Evolutionary conservation across 2,888 invertebrate genomes (phyloP).

Genomic region (Drosophila bunnanda): DNA sequence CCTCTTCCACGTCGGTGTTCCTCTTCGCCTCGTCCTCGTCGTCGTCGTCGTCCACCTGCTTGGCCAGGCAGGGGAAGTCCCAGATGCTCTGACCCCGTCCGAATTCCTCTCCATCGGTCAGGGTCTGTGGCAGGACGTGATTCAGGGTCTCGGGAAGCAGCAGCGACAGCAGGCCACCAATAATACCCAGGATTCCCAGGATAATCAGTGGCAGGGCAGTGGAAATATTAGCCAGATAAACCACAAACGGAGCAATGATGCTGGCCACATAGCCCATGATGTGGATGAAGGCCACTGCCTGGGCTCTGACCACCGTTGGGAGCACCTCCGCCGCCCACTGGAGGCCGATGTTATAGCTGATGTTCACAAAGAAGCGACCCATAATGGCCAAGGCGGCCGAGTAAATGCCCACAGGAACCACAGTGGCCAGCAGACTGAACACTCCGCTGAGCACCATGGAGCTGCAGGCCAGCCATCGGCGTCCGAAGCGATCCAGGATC

Average conservation of each 20-base stretch:
- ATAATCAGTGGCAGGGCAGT: conserved; percentile 91
- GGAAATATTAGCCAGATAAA: conserved; percentile 89
- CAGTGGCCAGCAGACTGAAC: conserved; percentile 91
- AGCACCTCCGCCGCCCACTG: conserved; percentile 95
- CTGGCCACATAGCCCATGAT: conserved; percentile 95
- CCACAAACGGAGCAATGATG: conserved; percentile 93
- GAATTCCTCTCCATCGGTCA: conserved; percentile 94
- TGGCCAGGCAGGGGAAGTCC: conserved; percentile 91
- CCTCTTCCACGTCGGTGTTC: conserved; percentile 70
- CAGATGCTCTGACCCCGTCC: conserved; percentile 92
- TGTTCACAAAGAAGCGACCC: conserved; percentile 94
- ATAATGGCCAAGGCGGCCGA: conserved; percentile 92
- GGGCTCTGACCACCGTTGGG: conserved; percentile 94
- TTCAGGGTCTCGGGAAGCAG: conserved; percentile 94
- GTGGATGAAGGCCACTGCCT: conserved; percentile 93
- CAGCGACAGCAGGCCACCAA: conserved; percentile 91
- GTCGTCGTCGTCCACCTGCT: conserved; percentile 85
- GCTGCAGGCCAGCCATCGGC: conserved; percentile 93
- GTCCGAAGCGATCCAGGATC: conserved; percentile 90
- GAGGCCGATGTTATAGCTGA: conserved; percentile 94
- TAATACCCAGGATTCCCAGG: conserved; percentile 90
- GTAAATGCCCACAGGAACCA: conserved; percentile 90
- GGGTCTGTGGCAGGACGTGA: conserved; percentile 93
- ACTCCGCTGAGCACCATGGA: conserved; percentile 92
- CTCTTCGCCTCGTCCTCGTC: conserved; percentile 53